Evolutionary conservation across 2,113 vertebrate species (phyloP).

Genomic region (Xiphophorus maculatus): DNA sequence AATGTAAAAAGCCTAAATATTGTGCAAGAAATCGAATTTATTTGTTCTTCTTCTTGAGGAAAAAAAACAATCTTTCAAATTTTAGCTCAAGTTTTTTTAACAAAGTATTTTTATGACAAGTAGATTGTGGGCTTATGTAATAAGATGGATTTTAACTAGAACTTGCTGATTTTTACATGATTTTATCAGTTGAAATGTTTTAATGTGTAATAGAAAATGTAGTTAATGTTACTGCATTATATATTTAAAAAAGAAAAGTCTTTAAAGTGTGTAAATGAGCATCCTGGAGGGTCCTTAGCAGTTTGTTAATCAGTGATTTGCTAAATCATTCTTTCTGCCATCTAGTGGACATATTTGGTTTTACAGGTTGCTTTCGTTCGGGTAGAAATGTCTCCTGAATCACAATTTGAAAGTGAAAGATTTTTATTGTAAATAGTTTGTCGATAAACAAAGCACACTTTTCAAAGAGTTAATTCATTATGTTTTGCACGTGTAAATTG

Average conservation of each 20-base stretch:
- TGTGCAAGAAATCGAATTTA: no score
- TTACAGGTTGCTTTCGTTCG: constrained; percentile 14
- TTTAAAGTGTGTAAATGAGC: background rate
- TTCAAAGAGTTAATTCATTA: background rate
- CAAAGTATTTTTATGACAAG: background rate
- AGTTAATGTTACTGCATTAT: background rate
- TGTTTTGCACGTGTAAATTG: background rate
- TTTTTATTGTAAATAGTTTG: constrained; percentile 20
- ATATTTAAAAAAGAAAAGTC: background rate
- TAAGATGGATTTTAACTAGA: background rate
- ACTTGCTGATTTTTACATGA: background rate
- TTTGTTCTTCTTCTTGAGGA: no score
- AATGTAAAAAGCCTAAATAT: no score
- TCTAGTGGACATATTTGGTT: constrained; percentile 2
- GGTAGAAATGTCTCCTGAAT: constrained; percentile 4
- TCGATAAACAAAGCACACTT: background rate
- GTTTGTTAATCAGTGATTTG: background rate
- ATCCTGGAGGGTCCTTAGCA: background rate
- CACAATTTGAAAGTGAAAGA: background rate
- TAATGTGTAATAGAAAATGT: background rate
- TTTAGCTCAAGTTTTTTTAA: background rate
- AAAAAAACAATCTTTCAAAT: background rate
- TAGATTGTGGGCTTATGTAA: background rate
- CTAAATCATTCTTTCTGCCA: background rate
- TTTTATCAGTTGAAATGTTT: constrained; percentile 9